Conservation (phyloP, 2,113 vertebrate species). For the Heptranchias perlo region DNA sequence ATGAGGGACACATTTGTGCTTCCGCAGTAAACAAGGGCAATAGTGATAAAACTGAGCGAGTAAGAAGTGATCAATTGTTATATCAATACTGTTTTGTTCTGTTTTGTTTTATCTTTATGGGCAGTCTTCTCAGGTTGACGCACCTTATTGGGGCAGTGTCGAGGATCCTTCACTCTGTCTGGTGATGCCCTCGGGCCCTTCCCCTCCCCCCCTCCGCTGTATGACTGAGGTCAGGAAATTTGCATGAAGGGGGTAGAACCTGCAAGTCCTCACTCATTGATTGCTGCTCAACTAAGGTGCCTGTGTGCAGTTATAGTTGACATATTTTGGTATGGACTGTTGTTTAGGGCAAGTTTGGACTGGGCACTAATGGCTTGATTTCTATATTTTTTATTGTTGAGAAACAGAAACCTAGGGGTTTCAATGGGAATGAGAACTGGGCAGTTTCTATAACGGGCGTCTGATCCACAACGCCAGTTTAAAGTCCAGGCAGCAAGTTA, state of each 20-base stretch:
- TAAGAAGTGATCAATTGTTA: neutral
- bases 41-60: neutral
- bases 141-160: neutral
- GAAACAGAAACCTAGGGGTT: neutral
- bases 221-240: neutral
- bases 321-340: neutral
- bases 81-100: neutral
- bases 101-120: neutral
- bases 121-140: neutral
- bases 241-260: neutral
- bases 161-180: neutral
- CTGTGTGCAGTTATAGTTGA: neutral
- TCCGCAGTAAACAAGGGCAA: neutral
- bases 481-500: neutral
- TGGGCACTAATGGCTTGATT: neutral
- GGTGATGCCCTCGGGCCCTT: no score
- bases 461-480: neutral
- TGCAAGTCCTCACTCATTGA: neutral
- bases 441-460: neutral
- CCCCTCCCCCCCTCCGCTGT: neutral
- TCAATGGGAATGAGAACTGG: neutral
- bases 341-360: neutral
- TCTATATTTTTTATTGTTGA: neutral
- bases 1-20: neutral
- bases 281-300: neutral